These are phyloP conservation scores for Tympanuchus pallidicinctus DNA, from an alignment of 2,113 vertebrate genomes.

Conservation along the genomic window DNA sequence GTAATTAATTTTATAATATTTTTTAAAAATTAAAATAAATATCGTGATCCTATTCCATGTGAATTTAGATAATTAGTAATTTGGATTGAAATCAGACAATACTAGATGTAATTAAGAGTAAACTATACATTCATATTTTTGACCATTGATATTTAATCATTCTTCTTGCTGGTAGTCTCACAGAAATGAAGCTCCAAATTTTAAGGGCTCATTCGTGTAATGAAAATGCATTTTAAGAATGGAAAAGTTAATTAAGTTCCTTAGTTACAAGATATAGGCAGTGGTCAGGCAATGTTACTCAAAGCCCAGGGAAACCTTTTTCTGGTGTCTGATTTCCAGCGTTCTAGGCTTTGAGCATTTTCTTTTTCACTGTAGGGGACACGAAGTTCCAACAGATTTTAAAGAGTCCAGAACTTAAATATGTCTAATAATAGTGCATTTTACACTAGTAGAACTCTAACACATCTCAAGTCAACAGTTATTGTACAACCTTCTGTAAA, in stretches of 20 bases:
- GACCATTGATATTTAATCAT: neutral
- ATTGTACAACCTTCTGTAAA: slow-evolving; percentile 89
- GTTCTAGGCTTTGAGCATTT: neutral
- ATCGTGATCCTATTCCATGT: neutral
- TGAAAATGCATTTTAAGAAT: neutral
- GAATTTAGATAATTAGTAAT: neutral
- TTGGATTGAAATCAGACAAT: neutral
- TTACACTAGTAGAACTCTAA: neutral
- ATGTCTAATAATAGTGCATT: neutral
- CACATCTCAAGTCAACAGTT: neutral
- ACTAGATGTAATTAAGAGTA: neutral
- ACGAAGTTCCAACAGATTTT: neutral
- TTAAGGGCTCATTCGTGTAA: neutral
- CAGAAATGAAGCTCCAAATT: neutral
- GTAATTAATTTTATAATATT: neutral
- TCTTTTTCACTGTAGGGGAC: neutral
- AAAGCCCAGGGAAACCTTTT: neutral
- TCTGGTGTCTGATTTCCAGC: neutral
- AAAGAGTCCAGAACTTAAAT: neutral
- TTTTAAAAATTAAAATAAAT: neutral
- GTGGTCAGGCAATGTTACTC: neutral
- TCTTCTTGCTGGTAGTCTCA: neutral
- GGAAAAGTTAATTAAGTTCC: neutral
- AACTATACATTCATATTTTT: neutral
- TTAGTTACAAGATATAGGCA: neutral